A percentile compares a stretch with the other conserved stretches of the same genome.
Evolutionary conservation across 2,113 vertebrate species (phyloP).

Genomic region (Eurystomus gularis): DNA sequence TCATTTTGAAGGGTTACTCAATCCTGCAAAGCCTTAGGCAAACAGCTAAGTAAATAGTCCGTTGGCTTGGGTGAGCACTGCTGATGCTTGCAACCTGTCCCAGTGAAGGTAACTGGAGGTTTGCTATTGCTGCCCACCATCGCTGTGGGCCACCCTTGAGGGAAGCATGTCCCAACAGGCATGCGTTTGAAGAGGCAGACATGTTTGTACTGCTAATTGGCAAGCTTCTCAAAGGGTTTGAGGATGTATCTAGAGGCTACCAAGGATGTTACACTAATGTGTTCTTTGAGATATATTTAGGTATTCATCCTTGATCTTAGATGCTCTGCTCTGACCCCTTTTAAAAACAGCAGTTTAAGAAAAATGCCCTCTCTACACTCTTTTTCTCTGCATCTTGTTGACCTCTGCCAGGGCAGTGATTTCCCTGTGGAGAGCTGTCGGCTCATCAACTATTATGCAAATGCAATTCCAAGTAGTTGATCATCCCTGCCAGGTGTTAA

Average conservation of each 20-base stretch:
- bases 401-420: background rate
- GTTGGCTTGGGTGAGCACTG: background rate
- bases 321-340: background rate
- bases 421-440: background rate
- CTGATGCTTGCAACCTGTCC: background rate
- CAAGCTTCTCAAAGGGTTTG: background rate
- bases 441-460: background rate
- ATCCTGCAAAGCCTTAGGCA: background rate
- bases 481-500: conserved; percentile 23
- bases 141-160: accelerated
- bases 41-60: background rate
- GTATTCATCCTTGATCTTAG: background rate
- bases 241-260: background rate
- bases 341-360: background rate
- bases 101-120: background rate
- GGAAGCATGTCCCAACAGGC: accelerated
- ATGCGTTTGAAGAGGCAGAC: accelerated
- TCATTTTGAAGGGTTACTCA: background rate
- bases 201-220: background rate
- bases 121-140: background rate
- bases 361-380: background rate
- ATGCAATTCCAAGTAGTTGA: background rate
- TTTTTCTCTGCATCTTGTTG: background rate
- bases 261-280: background rate
- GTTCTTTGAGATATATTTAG: background rate